phyloP scores from a whole-genome alignment of 2,797 vertebrate genomes.

The Pterois miles region DNA sequence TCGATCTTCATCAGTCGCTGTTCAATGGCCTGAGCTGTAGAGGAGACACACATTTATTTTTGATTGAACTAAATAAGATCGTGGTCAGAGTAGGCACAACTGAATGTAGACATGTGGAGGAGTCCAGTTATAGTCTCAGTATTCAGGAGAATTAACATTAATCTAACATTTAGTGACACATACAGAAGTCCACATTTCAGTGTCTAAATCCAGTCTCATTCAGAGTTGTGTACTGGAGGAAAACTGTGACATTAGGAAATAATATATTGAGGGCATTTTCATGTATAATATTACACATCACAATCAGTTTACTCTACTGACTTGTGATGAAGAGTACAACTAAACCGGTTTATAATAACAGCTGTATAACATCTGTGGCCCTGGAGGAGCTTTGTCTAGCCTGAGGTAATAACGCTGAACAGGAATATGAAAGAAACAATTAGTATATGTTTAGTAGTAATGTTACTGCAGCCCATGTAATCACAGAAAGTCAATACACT shows the following conservation, averaged over 20 bases:
- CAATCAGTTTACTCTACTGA: background rate
- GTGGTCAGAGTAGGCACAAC: background rate
- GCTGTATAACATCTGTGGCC: background rate
- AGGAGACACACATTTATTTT: background rate
- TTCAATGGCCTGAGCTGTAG: slow-evolving; percentile 90
- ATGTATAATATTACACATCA: background rate
- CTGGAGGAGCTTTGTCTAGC: too few relatives aligned
- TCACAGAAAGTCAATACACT: background rate
- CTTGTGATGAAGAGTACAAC: background rate
- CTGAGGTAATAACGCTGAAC: too few relatives aligned
- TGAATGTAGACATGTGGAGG: background rate
- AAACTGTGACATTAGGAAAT: too few relatives aligned
- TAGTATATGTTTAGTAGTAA: background rate
- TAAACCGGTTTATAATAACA: background rate
- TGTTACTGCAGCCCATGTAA: background rate
- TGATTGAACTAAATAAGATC: background rate
- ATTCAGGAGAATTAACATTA: background rate
- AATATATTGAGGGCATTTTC: too few relatives aligned
- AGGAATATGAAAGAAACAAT: background rate
- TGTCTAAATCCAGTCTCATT: too few relatives aligned
- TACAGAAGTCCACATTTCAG: too few relatives aligned
- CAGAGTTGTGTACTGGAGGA: too few relatives aligned
- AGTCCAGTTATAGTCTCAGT: background rate
- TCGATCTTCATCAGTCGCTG: slow-evolving; percentile 93
- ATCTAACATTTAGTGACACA: too few relatives aligned